A percentile compares a stretch with the other conserved stretches of the same genome.
phyloP scores from a whole-genome alignment of 2,113 vertebrate species.

The Cebidichthys violaceus region DNA sequence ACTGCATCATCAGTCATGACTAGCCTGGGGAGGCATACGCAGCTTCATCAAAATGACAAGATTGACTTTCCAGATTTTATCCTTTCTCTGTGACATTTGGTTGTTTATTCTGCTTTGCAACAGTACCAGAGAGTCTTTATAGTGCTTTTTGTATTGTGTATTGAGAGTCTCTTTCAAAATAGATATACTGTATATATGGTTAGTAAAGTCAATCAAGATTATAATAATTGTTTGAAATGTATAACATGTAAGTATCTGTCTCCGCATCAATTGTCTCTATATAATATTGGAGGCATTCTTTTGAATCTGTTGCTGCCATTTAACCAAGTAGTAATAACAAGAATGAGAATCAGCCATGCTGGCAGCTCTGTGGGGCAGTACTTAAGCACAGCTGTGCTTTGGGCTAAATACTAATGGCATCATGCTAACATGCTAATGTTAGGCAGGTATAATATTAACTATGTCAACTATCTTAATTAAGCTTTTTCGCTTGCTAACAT shows the following conservation, averaged over 20 bases:
- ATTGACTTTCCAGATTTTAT: conserved; percentile 80
- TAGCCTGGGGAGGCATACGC: conserved; percentile 65
- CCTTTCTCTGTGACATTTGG: conserved; percentile 72
- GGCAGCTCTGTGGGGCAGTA: not conserved
- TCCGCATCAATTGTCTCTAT: not conserved
- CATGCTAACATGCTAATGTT: not conserved
- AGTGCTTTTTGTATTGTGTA: conserved; percentile 3
- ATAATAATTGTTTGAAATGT: not conserved
- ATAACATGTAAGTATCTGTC: not conserved
- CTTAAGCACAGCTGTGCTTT: not conserved
- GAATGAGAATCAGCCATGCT: not conserved
- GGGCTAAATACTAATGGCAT: not conserved
- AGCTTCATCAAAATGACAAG: conserved; percentile 81
- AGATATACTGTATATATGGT: conserved; percentile 5
- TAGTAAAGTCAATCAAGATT: not conserved
- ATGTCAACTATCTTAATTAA: not conserved
- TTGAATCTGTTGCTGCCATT: not conserved
- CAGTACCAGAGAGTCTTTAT: conserved; percentile 13
- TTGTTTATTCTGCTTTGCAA: conserved; percentile 70
- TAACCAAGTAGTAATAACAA: not conserved
- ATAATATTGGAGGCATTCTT: not conserved
- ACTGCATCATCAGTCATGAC: conserved; percentile 74
- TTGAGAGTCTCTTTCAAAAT: conserved; percentile 21
- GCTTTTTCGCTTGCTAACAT: conserved; percentile 3
- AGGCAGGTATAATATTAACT: not conserved